phyloP scores from a whole-genome alignment of 1,140 invertebrate genomes.

The Lithobius niger region DNA sequence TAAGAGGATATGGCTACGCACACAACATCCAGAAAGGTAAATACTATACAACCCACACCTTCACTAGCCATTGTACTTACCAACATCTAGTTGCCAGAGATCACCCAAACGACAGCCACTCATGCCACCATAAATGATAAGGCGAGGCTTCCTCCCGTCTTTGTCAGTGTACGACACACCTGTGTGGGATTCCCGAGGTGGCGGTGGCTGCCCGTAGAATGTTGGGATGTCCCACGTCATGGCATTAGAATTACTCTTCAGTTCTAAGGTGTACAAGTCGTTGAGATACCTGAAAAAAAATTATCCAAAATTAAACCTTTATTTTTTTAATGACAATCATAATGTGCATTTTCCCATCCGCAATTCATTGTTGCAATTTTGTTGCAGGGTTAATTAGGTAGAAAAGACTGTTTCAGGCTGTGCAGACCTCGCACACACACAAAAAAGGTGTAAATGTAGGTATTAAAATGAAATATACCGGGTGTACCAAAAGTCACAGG shows the following conservation, averaged over 20 bases:
- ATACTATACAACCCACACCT: slow-evolving; percentile 2
- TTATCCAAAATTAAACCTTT: no score
- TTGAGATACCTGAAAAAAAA: slow-evolving; percentile 48
- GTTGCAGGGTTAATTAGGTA: no score
- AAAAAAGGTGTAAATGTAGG: no score
- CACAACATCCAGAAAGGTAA: neutral
- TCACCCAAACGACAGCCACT: slow-evolving; percentile 90
- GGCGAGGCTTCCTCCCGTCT: slow-evolving; percentile 56
- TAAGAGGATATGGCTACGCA: no score
- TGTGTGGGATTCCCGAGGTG: slow-evolving; percentile 92
- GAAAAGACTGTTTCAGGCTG: no score
- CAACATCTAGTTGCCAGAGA: slow-evolving; percentile 84
- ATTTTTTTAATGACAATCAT: no score
- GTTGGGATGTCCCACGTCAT: slow-evolving; percentile 79
- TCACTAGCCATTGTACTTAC: no score
- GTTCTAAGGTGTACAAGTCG: slow-evolving; percentile 81
- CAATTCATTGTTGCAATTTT: no score
- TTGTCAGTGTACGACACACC: slow-evolving; percentile 80
- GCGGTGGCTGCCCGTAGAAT: slow-evolving; percentile 70
- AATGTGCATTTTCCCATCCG: no score
- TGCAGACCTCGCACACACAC: no score
- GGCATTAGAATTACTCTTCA: slow-evolving; percentile 55
- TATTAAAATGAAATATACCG: no score
- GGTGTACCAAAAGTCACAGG: no score
- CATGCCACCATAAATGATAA: slow-evolving; percentile 98